Percentiles rank a stretch among this genome's conserved stretches.
Evolutionary conservation across 2,113 vertebrate species (phyloP).

Genomic region (Leptobrachium leishanense): DNA sequence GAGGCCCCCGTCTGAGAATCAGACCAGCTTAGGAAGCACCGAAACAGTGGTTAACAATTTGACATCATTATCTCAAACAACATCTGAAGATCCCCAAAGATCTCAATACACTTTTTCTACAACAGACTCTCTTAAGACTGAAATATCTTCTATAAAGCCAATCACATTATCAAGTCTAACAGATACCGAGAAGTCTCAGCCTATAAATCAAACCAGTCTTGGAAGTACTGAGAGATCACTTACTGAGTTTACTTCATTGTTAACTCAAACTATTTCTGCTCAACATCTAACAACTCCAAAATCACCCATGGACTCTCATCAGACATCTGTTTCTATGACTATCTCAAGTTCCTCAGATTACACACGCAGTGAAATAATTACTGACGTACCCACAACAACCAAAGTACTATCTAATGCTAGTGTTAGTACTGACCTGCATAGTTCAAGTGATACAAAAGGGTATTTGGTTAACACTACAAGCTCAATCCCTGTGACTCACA

Average conservation of each 20-base stretch:
- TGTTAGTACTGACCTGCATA: slow-evolving; percentile 8
- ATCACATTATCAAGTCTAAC: not conserved
- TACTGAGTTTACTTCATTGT: too few relatives aligned
- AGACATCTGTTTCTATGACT: not conserved
- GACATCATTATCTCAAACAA: slow-evolving; percentile 2
- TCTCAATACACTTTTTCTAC: slow-evolving; percentile 49
- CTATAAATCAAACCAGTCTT: too few relatives aligned
- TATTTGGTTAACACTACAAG: slow-evolving; percentile 28
- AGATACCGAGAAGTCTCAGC: too few relatives aligned
- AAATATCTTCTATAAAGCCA: too few relatives aligned
- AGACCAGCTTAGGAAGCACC: too few relatives aligned
- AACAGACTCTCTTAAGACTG: not conserved
- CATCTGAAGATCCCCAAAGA: not conserved
- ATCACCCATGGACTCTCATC: not conserved
- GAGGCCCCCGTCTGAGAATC: too few relatives aligned
- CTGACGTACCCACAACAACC: not conserved
- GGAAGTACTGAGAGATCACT: too few relatives aligned
- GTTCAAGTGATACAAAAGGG: slow-evolving; percentile 46
- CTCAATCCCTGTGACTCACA: slow-evolving; percentile 15
- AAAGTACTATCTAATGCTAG: slow-evolving; percentile 5
- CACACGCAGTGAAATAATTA: not conserved
- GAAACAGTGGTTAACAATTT: too few relatives aligned
- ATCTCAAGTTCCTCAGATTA: not conserved
- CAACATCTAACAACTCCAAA: not conserved
- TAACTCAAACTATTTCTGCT: too few relatives aligned